Evolutionary conservation across 2,888 invertebrate species (phyloP).

Genomic region (Heteromyza rotundicornis): DNA sequence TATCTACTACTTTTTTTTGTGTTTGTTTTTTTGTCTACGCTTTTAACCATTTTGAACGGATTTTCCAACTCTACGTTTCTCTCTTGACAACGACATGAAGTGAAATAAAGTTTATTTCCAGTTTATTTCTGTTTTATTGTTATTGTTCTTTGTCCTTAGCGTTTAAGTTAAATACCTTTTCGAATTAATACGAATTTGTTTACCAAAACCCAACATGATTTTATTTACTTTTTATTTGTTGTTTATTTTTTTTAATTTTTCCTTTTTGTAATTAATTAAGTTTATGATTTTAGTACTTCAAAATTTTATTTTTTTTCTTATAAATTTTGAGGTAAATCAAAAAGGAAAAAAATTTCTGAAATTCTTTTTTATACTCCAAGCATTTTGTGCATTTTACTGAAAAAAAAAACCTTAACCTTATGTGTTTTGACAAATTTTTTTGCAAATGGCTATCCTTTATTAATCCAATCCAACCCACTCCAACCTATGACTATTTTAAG

Average conservation of each 20-base stretch:
- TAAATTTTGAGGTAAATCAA: too few relatives aligned
- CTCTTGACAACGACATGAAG: too few relatives aligned
- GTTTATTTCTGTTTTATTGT: not conserved
- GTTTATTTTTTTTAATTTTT: not conserved
- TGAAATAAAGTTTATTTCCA: too few relatives aligned
- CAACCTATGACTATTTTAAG: slow-evolving; percentile 15
- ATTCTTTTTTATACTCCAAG: slow-evolving; percentile 25
- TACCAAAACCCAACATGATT: not conserved
- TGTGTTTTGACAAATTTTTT: too few relatives aligned
- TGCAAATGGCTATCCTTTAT: too few relatives aligned
- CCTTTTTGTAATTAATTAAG: not conserved
- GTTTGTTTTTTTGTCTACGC: too few relatives aligned
- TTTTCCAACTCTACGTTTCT: too few relatives aligned
- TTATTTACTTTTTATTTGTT: not conserved
- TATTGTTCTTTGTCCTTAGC: not conserved
- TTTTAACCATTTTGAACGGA: too few relatives aligned
- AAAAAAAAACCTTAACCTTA: slow-evolving; percentile 20
- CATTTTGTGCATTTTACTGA: slow-evolving; percentile 46
- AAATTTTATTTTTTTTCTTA: too few relatives aligned
- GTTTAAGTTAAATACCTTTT: not conserved
- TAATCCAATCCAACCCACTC: too few relatives aligned
- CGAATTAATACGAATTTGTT: not conserved
- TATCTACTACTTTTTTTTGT: too few relatives aligned
- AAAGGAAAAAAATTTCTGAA: not conserved
- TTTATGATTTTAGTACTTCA: too few relatives aligned